Percentiles rank a stretch among this genome's conserved stretches.
phyloP scores from a whole-genome alignment of 2,797 vertebrate species.

The Pangasius krempfi region DNA sequence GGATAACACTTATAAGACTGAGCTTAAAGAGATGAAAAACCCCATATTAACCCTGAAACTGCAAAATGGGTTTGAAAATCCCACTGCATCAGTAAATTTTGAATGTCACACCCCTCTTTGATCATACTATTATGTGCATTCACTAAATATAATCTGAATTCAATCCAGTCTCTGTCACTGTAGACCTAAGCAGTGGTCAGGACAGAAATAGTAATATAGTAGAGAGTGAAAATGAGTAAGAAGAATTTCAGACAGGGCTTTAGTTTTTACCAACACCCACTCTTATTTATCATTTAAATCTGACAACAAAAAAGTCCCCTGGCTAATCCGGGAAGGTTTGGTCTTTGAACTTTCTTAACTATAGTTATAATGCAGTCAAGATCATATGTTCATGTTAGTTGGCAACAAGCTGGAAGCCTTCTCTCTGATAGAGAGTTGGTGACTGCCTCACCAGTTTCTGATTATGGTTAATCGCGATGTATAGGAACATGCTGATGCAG shows the following conservation, averaged over 20 bases:
- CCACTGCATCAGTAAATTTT: background rate
- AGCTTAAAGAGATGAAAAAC: too few species aligned
- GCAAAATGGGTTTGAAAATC: background rate
- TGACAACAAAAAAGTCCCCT: background rate
- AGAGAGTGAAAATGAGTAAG: background rate
- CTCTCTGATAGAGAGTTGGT: background rate
- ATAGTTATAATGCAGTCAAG: background rate
- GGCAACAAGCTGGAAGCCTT: background rate
- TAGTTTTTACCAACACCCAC: background rate
- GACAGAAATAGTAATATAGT: background rate
- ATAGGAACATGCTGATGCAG: background rate
- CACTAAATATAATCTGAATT: too few species aligned
- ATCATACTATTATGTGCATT: background rate
- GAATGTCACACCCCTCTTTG: background rate
- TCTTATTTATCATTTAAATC: background rate
- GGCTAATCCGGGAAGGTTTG: background rate
- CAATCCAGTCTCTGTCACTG: background rate
- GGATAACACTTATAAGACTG: too few species aligned
- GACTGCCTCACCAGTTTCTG: background rate
- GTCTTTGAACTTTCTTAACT: background rate
- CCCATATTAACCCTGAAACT: background rate
- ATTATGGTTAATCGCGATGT: background rate
- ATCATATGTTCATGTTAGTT: background rate
- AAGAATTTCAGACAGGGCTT: background rate
- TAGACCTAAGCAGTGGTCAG: background rate